phyloP scores from a whole-genome alignment of 1,140 invertebrate genomes.

The Drosophila elegans region DNA sequence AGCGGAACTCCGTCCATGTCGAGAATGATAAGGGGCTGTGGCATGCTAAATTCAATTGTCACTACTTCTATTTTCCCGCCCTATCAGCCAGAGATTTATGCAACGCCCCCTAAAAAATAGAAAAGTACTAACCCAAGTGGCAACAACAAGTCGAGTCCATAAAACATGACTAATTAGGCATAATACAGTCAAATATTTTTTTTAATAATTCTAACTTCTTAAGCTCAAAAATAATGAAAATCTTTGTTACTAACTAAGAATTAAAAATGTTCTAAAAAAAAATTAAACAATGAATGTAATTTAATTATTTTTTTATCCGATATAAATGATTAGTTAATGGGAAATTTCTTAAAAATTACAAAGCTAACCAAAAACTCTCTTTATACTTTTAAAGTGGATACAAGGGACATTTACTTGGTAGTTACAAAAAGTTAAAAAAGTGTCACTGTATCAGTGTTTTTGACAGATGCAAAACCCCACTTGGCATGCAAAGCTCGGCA shows the following conservation, averaged over 20 bases:
- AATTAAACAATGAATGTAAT: too few relatives aligned
- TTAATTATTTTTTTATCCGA: too few relatives aligned
- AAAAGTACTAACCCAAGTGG: slow-evolving; percentile 1
- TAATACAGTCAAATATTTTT: background rate
- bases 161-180: slow-evolving; percentile 65
- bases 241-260: too few relatives aligned
- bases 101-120: slow-evolving; percentile 36
- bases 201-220: too few relatives aligned
- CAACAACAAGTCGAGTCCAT: slow-evolving; percentile 5
- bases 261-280: too few relatives aligned
- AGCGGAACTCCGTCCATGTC: slow-evolving; percentile 27
- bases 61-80: slow-evolving; percentile 10
- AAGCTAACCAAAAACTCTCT: too few relatives aligned
- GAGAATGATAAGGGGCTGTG: slow-evolving; percentile 28
- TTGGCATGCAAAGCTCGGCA: slow-evolving; percentile 47
- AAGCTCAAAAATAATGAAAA: too few relatives aligned
- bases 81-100: slow-evolving; percentile 30
- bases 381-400: background rate
- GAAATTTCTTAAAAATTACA: too few relatives aligned
- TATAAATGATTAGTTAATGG: too few relatives aligned
- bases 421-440: slow-evolving; percentile 2
- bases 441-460: slow-evolving; percentile 29
- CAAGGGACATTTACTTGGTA: background rate
- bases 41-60: slow-evolving; percentile 21
- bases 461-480: slow-evolving; percentile 38